These are phyloP conservation scores for Eumaeus atala DNA, from an alignment of 1,140 invertebrate species.

Conservation along the genomic window DNA sequence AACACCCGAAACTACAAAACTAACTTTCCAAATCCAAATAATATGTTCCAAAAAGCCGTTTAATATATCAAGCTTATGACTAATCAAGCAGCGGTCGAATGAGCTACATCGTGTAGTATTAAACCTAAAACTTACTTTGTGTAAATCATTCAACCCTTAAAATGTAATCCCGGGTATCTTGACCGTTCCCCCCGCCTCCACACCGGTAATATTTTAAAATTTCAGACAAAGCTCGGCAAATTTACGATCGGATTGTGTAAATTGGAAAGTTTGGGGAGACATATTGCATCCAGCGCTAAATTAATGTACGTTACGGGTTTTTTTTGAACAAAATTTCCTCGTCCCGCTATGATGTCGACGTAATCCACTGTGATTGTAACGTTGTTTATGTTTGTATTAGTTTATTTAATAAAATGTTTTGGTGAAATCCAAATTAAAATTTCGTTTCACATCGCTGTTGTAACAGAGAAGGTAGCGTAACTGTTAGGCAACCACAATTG, in stretches of 20 bases:
- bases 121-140: constrained; percentile 18
- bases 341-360: constrained; percentile 16
- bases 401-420: background rate
- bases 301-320: constrained; percentile 34
- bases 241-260: constrained; percentile 62
- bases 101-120: background rate
- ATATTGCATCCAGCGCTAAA: constrained; percentile 40
- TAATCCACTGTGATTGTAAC: constrained; percentile 9
- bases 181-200: constrained; percentile 30
- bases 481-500: too few species aligned
- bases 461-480: too few species aligned
- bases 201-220: constrained; percentile 59
- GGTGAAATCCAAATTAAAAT: too few species aligned
- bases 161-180: constrained; percentile 42
- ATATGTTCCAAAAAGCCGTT: constrained; percentile 2
- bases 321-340: constrained; percentile 17
- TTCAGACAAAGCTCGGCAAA: constrained; percentile 50
- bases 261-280: constrained; percentile 59
- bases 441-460: too few species aligned
- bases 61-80: constrained; percentile 10
- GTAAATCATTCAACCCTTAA: constrained; percentile 54
- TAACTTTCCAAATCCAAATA: background rate
- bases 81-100: constrained; percentile 1
- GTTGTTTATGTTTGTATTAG: constrained; percentile 1
- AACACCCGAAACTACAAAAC: background rate